Evolutionary conservation across 53 echinoderm and acorn worm species (phyloP), one percentile per base, ranked within the genome.

Genomic region (Zoroaster sp.): DNA sequence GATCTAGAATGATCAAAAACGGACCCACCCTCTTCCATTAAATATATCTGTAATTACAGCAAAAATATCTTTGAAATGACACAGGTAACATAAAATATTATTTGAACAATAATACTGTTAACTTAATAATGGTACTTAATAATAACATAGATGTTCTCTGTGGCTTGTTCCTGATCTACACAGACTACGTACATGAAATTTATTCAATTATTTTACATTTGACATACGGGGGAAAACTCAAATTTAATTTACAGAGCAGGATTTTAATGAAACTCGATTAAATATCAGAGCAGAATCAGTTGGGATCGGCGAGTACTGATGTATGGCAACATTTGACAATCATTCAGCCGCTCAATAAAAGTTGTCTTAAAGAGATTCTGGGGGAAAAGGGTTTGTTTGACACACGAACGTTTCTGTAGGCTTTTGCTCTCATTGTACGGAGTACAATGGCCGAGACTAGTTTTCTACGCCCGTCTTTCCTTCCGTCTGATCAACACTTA

Each of bases 91-190:
- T 36, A 31, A 34, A 71, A 70, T 21, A 70, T 32, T 49, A 21
- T 34, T 71, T 54, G 35, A 70, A 83, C 46, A 85, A 71, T 71
- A 85, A 69, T 71, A 37, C 81, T 66, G 81, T 67, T 21, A 67
- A 81, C 68, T 65, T 55, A 41, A 77, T n/a, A 43, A 23, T 28
- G 30, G 40, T 42, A 41, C 28, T 44, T 14, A 78, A 37, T 55
- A 78, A 12, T 4, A 59, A 59, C 28, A 59, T 59, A 59, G 63
- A 59, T 59, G 63, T 28, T 59, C 63, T 59, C 28, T 59, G 28
- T 59, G 63, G 30, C 28, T 59, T 25, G 63, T 59, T 0, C 28
- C 23, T 59, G 59, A 28, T 25, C 30, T 28, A 59, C 2, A 23
- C 21, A 9, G 63, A 59, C 63, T 59, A 59, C 28, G 63, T 59